phyloP scores from a whole-genome alignment of 2,113 vertebrate species.

The Pollimyrus isidori region DNA sequence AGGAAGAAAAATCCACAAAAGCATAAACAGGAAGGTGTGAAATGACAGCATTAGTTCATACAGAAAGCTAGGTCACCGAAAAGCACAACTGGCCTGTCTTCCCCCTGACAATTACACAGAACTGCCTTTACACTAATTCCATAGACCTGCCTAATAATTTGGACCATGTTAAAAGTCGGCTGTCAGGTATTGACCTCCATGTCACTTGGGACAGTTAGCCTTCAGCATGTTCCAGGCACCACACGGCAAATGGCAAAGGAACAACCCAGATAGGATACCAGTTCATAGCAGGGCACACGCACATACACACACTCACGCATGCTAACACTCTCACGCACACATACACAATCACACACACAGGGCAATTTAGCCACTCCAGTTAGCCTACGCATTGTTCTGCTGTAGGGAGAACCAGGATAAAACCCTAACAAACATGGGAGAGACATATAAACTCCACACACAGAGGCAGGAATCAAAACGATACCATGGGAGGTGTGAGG shows the following conservation, averaged over 20 bases:
- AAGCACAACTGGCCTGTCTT: neutral
- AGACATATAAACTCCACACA: neutral
- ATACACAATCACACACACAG: neutral
- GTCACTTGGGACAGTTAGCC: neutral
- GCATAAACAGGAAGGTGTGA: constrained; percentile 5
- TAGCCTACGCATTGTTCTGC: neutral
- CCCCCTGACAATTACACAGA: neutral
- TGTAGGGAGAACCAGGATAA: neutral
- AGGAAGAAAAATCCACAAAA: constrained; percentile 11
- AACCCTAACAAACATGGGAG: neutral
- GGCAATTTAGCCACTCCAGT: neutral
- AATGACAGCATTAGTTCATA: neutral
- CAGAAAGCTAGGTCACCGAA: neutral
- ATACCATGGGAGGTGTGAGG: neutral
- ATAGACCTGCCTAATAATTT: neutral
- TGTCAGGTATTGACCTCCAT: neutral
- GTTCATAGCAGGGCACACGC: neutral
- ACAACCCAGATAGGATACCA: neutral
- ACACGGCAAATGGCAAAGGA: neutral
- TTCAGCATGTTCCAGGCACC: neutral
- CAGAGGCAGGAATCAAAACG: neutral
- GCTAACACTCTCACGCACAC: neutral
- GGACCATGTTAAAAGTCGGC: neutral
- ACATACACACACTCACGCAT: neutral
- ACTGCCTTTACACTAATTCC: neutral